Base-by-base conservation (phyloP, 2,888 invertebrate species). In the Dasypogon diadema region DNA sequence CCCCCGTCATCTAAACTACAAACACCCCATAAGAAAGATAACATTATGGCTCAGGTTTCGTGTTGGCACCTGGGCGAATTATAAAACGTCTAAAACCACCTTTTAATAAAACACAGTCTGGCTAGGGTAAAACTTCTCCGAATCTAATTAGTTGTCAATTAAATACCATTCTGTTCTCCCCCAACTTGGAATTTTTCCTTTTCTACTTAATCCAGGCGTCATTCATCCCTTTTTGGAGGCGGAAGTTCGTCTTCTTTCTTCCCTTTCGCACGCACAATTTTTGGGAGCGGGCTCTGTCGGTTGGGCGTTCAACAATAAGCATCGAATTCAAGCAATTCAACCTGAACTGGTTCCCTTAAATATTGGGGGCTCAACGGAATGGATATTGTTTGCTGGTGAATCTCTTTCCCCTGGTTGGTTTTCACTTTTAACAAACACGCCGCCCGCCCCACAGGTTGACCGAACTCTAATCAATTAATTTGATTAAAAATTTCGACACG, bases 401-500 rank as follows among this genome's bases (percentile, higher is more conserved):
- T 16, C 18, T 24, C 18, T 24, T 37, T 18, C 24, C 30, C 8
- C 8, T 30, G 30, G 30, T 30, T n/a, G n/a, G n/a, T 30, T 30
- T 30, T 8, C 30, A 30, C 30, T 30, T 8, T 3, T 30, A 30
- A 30, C 30, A 8, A 30, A 30, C 30, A n/a, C n/a, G n/a, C n/a
- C n/a, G n/a, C n/a, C n/a, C 51, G 34, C 18, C n/a, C n/a, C n/a
- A 30, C 16, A 37, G 60, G 60, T 18, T 60, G 75, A 48, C 42
- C 72, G 30, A 12, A 42, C 73, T 76, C 68, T 74, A 76, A 76
- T 76, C 74, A 76, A 76, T 76, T 76, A 76, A 76, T 74, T 74
- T 76, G 76, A 76, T 76, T 76, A 76, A 74, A 63, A 76, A 65
- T 76, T 76, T 65, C 51, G 70, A 65, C 76, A 76, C 74, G 74